phyloP scores from a whole-genome alignment of 2,797 vertebrate genomes.

The Knipowitschia caucasica region DNA sequence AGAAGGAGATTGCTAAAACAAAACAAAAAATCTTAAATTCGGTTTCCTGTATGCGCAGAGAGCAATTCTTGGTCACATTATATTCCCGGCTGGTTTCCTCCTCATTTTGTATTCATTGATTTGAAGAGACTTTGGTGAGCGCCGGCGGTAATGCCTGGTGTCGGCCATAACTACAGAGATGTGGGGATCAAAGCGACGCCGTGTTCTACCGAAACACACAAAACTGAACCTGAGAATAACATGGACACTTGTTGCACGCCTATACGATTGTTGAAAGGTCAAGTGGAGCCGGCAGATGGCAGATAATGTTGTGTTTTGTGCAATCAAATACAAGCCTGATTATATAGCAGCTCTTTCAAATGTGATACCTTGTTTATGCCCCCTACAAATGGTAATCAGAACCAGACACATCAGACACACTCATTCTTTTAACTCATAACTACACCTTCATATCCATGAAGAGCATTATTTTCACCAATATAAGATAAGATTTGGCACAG shows the following conservation, averaged over 20 bases:
- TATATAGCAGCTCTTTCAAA: slow-evolving; percentile 33
- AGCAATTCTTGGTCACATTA: slow-evolving; percentile 34
- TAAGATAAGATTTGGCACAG: too few species aligned
- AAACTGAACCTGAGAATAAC: background rate
- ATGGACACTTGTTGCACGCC: background rate
- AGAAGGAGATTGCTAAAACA: too few species aligned
- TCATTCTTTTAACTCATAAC: too few species aligned
- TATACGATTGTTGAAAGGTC: background rate
- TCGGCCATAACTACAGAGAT: slow-evolving; percentile 29
- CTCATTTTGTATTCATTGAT: slow-evolving; percentile 49
- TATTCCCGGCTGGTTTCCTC: slow-evolving; percentile 42
- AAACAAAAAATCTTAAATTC: too few species aligned
- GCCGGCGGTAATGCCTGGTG: slow-evolving; percentile 36
- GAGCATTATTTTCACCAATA: too few species aligned
- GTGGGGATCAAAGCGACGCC: slow-evolving; percentile 18
- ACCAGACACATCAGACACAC: too few species aligned
- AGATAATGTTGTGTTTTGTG: background rate
- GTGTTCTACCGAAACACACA: background rate
- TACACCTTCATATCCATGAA: too few species aligned
- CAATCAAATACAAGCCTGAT: slow-evolving; percentile 31
- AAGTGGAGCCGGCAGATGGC: background rate
- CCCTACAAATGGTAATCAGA: slow-evolving; percentile 54
- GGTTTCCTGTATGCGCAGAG: background rate
- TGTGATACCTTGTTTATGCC: slow-evolving; percentile 35
- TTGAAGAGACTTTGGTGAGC: slow-evolving; percentile 34